Conservation (phyloP, 2,113 vertebrate species). For the Calonectris borealis region DNA sequence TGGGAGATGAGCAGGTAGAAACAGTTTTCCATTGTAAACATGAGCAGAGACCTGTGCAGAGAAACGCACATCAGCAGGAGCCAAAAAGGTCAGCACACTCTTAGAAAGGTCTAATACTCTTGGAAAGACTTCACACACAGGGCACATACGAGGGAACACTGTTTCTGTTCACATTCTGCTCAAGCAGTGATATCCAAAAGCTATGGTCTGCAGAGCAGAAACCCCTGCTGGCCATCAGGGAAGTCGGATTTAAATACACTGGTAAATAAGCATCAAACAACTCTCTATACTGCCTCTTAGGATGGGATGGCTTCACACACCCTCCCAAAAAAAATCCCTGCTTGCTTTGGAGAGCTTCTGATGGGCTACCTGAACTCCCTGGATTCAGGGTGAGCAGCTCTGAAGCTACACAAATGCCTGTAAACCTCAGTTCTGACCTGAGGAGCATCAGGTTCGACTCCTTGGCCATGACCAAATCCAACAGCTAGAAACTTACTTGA, state of each 20-base stretch:
- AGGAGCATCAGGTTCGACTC: not conserved
- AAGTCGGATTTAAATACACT: not conserved
- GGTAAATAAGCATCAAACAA: not conserved
- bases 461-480: not conserved
- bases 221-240: not conserved
- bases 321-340: not conserved
- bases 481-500: slow-evolving; percentile 81
- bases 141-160: accelerated
- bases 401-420: not conserved
- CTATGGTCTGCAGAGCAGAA: not conserved
- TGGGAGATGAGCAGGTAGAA: slow-evolving; percentile 98
- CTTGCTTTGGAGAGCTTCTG: not conserved
- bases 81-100: not conserved
- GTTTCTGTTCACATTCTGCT: not conserved
- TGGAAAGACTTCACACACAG: not conserved
- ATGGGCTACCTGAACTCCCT: not conserved
- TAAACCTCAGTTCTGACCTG: not conserved
- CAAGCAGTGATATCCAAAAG: not conserved
- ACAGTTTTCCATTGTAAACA: slow-evolving; percentile 98
- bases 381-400: not conserved
- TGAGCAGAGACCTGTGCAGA: slow-evolving; percentile 85
- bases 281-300: not conserved
- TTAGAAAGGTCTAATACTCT: not conserved
- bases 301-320: not conserved
- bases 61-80: not conserved